Conservation (phyloP, 2,888 invertebrate species). For the Ichneumoninae sp. region DNA sequence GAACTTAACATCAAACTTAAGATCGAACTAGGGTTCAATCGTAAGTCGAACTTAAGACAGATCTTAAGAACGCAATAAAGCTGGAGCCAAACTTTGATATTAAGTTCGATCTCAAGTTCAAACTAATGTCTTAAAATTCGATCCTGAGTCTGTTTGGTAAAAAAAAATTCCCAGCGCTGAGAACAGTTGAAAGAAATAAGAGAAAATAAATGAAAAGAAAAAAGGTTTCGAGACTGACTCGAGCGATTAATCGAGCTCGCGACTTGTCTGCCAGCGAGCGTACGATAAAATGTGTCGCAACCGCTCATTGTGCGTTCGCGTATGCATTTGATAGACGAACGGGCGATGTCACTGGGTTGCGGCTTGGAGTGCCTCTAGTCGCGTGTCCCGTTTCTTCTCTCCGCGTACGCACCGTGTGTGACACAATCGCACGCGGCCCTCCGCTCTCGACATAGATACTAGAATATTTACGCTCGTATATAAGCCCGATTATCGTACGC, state of each 20-base stretch:
- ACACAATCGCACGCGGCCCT: conserved; percentile 50
- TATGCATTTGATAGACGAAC: conserved; percentile 38
- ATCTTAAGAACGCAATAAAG: too few species aligned
- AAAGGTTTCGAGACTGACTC: conserved; percentile 9
- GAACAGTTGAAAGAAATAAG: not conserved
- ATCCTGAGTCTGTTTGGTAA: too few species aligned
- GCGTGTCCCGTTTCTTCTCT: conserved; percentile 45
- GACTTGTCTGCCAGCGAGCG: conserved; percentile 40
- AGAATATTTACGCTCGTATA: conserved; percentile 17
- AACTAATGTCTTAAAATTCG: too few species aligned
- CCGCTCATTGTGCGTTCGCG: conserved; percentile 26
- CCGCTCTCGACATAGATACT: conserved; percentile 58
- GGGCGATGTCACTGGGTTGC: conserved; percentile 57
- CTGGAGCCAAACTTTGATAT: too few species aligned
- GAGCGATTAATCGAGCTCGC: conserved; percentile 46
- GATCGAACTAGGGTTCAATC: too few species aligned
- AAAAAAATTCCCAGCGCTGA: not conserved
- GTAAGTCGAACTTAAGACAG: too few species aligned
- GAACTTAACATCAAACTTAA: too few species aligned
- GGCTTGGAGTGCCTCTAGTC: conserved; percentile 36
- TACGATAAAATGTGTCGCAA: conserved; percentile 41
- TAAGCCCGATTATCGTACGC: conserved; percentile 22
- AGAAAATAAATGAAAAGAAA: not conserved
- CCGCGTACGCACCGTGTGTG: conserved; percentile 41
- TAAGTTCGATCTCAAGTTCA: too few species aligned